phyloP scores from a whole-genome alignment of 64 coral and sea anemone species.

The Pocillopora verrucosa region DNA sequence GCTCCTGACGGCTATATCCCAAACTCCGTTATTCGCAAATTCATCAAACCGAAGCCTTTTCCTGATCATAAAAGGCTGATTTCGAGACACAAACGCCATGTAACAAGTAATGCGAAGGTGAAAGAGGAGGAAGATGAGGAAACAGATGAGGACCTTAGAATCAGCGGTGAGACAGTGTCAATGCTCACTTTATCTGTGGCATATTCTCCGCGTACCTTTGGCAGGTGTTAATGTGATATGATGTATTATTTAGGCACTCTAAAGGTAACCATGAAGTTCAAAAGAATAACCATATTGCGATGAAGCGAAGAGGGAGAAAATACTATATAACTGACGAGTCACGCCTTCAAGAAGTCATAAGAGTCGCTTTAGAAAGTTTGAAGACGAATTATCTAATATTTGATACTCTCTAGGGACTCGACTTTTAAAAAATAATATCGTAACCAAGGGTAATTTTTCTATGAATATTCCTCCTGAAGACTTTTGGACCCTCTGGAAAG shows the following conservation, averaged over 20 bases:
- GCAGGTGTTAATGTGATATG: too few species aligned
- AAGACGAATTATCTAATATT: too few species aligned
- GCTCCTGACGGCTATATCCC: conserved; percentile 91
- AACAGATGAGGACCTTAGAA: not conserved
- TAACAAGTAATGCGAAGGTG: conserved; percentile 11
- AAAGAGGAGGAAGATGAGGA: conserved; percentile 21
- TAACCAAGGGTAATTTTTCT: not conserved
- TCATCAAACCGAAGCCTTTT: conserved; percentile 14
- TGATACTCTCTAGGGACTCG: too few species aligned
- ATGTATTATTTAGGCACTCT: too few species aligned
- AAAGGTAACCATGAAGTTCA: too few species aligned
- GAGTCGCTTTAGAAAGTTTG: too few species aligned
- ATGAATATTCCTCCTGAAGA: not conserved
- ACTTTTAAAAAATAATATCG: too few species aligned
- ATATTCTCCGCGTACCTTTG: not conserved
- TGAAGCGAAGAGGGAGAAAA: too few species aligned
- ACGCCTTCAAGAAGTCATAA: too few species aligned
- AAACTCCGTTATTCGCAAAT: conserved; percentile 77
- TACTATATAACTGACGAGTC: too few species aligned
- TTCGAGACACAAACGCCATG: conserved; percentile 33
- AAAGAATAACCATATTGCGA: too few species aligned
- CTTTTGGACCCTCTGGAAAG: conserved; percentile 27
- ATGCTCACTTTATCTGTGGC: not conserved
- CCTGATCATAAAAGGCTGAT: conserved; percentile 39
- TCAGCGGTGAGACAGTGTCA: not conserved